These are phyloP conservation scores for Crotalus viridis DNA, from an alignment of 2,113 vertebrate genomes.

Conservation along the genomic window DNA sequence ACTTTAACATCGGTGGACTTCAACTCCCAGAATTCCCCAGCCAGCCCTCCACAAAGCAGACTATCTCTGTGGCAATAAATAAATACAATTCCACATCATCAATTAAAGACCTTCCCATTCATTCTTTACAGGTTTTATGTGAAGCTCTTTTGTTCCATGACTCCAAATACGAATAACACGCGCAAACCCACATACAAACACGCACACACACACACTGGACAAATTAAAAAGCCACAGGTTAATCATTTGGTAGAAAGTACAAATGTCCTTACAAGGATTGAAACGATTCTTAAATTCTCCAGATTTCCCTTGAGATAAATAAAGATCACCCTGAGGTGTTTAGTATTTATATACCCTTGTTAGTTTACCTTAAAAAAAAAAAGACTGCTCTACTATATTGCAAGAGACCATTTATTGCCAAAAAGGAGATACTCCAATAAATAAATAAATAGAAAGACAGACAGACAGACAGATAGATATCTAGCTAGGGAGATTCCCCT, in stretches of 20 bases:
- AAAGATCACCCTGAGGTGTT: conserved; percentile 34
- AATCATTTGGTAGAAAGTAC: neutral
- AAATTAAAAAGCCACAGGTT: neutral
- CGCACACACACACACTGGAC: neutral
- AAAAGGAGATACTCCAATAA: conserved; percentile 9
- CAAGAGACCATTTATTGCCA: conserved; percentile 57
- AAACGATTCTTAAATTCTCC: neutral
- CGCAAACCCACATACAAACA: neutral
- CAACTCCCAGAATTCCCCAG: neutral
- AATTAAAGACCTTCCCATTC: neutral
- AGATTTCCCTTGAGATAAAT: neutral
- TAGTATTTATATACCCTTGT: neutral
- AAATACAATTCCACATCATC: neutral
- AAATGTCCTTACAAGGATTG: neutral
- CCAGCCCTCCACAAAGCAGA: too few species aligned
- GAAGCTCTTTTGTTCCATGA: neutral
- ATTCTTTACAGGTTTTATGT: neutral
- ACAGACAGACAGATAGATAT: neutral
- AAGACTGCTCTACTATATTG: conserved; percentile 54
- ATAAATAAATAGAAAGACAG: neutral
- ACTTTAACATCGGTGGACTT: neutral
- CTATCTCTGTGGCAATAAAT: neutral
- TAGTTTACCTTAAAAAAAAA: conserved; percentile 5
- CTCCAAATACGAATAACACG: neutral
- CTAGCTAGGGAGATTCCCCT: neutral